phyloP scores from a whole-genome alignment of 2,113 vertebrate genomes.

The Notarius lentiginosus region DNA sequence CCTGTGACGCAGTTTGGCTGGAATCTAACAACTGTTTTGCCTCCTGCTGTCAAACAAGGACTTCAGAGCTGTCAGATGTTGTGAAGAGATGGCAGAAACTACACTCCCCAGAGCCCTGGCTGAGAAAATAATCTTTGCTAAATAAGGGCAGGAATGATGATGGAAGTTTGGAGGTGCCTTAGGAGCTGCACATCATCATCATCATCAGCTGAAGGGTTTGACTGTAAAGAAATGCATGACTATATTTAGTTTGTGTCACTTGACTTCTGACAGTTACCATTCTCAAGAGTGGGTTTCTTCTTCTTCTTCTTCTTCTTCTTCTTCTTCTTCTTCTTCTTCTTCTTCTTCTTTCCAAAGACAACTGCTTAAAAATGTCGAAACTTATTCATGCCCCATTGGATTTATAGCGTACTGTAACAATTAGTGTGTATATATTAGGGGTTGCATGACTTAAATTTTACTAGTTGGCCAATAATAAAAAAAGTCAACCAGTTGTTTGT shows the following conservation, averaged over 20 bases:
- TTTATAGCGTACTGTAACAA: conserved; percentile 2
- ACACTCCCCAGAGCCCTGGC: conserved; percentile 67
- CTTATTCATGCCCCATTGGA: not conserved
- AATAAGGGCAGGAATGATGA: conserved; percentile 68
- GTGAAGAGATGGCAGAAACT: conserved; percentile 60
- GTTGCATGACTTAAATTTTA: not conserved
- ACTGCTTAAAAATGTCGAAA: not conserved
- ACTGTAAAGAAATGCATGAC: conserved; percentile 50
- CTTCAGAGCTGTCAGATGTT: conserved; percentile 65
- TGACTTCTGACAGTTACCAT: not conserved
- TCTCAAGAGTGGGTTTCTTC: not conserved
- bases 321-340: not conserved
- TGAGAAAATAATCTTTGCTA: conserved; percentile 60
- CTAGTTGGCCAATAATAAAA: not conserved
- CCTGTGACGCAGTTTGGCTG: conserved; percentile 60
- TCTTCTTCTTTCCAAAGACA: not conserved
- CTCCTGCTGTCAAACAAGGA: conserved; percentile 72
- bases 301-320: not conserved
- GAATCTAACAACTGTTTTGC: conserved; percentile 67
- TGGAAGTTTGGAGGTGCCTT: conserved; percentile 37
- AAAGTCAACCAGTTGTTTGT: not conserved
- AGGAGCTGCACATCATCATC: conserved; percentile 64
- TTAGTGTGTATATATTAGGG: not conserved
- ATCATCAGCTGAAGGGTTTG: conserved; percentile 57
- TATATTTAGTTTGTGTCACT: conserved; percentile 55